Evolutionary conservation across 2,888 invertebrate genomes (phyloP), one percentile per base, ranked within the genome.

Genomic region (Caenorhabditis macrosperma): DNA sequence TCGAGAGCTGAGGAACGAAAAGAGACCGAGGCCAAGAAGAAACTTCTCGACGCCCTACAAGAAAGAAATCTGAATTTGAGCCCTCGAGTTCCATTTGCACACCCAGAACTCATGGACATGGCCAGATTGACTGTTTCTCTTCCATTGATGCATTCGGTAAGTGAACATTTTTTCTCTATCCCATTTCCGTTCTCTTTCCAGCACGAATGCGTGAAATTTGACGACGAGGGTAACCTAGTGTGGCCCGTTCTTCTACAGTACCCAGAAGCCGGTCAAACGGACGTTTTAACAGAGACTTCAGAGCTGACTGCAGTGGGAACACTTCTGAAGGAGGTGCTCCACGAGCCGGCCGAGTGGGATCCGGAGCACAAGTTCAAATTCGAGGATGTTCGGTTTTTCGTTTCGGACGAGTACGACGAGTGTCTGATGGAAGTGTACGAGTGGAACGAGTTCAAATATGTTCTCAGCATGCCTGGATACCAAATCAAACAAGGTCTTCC

Each of bases 251-350:
- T 89, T 28, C 64, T 89, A 10, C 88, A 89, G 60, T 89, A 89
- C 66, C 87, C 88, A 12, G 85, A 88, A 81, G 78, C 74, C n/a
- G 87, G 87, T 75, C 94, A 94, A 87, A 95, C 95, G 59, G 97
- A 98, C 91, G 95, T 96, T 86, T 93, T 97, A 46, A 94, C 94
- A 91, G 93, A 93, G 74, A 95, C 96, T 88, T 93, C 81, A 22
- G 90, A 90, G 63, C 55, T 61, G 7, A 76, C 80, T 12, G 50
- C 74, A 1, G 41, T 94, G 87, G 76, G 88, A 26, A 93, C 93
- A 59, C 93, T 94, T 68, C 88, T 94, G n/a, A 91, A 92, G 44
- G 93, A 93, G 85, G 89, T 89, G 20, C 71, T 88, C 72, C 86
- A 30, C 4, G 57, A 64, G 92, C 93, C 93, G 33, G 93, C 94